Conservation (phyloP, 2,888 invertebrate genomes). For the Oithona nana region DNA sequence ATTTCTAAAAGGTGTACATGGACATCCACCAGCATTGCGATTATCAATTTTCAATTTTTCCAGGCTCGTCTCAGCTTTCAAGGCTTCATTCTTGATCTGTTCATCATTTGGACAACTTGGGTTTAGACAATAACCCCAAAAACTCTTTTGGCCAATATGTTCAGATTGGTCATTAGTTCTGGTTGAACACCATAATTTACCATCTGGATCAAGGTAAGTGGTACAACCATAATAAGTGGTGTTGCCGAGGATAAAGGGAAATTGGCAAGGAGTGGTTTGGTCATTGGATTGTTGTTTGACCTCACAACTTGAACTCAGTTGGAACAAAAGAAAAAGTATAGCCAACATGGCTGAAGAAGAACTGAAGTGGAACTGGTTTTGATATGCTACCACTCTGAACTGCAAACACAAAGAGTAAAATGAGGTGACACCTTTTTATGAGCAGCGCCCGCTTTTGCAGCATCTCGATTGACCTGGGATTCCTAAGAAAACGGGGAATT, state of each 20-base stretch:
- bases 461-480: too few species aligned
- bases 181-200: not conserved
- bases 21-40: not conserved
- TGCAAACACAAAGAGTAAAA: too few species aligned
- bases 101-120: not conserved
- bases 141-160: not conserved
- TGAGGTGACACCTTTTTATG: too few species aligned
- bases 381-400: too few species aligned
- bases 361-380: too few species aligned
- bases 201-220: not conserved
- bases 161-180: not conserved
- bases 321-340: too few species aligned
- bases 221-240: not conserved
- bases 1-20: not conserved
- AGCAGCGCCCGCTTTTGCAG: too few species aligned
- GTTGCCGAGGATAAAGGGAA: not conserved
- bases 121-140: not conserved
- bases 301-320: too few species aligned
- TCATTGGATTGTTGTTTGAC: not conserved
- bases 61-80: not conserved
- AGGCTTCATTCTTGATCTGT: not conserved
- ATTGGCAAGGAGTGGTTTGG: not conserved
- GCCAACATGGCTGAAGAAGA: too few species aligned
- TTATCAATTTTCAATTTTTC: not conserved
- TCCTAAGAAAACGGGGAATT: too few species aligned